Base-by-base conservation (phyloP, 2,797 vertebrate genomes). In the Poeciliopsis gracilis region DNA sequence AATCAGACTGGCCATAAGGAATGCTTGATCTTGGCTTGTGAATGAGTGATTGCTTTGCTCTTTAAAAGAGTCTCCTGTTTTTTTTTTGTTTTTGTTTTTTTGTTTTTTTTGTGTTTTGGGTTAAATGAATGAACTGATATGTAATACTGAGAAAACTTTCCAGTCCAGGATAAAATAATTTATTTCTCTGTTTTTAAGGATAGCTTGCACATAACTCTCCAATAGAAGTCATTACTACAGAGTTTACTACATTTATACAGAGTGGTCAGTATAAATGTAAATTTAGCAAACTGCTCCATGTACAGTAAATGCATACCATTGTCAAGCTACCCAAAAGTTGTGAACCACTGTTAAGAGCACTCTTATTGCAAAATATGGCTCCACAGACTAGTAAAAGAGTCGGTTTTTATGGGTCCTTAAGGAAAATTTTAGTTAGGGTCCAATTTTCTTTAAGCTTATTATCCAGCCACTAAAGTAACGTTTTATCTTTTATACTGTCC, bases 1-100 rank as follows among this genome's bases (percentile, higher is more conserved):
- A 69, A 85, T 81, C 84, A 75, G 41, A 25, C 47, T 72, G 77
- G 55, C 82, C 78, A 51, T 28, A 47, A 73, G 76, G 72, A 77
- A 77, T 81, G 55, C 6, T 73, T 41, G 25, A 72, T 57, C 57
- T 72, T 77, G 57, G 70, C 76, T 55, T 59, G 63, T 67, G 43
- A 55, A 61, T 30, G 75, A 76, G 28, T 84, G 49, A 76, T 75
- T 79, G 72, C 77, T 63, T 47, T 51, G 73, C 61, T 55, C 41
- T 51, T 84, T 57, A 57, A 18, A 49, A 28, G 38, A 36, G 5
- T 70, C 33, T 73, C 70, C 8, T 33, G 45, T 67, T 72, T 72
- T 23, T 41, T 18, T 79, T 71, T 41, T 47, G 41, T 59, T 73
- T 73, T 23, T 67, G 25, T 28, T 20, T 77, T 46, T n/a, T n/a